Conservation (phyloP, 2,113 vertebrate genomes). For the Circaetus gallicus region DNA sequence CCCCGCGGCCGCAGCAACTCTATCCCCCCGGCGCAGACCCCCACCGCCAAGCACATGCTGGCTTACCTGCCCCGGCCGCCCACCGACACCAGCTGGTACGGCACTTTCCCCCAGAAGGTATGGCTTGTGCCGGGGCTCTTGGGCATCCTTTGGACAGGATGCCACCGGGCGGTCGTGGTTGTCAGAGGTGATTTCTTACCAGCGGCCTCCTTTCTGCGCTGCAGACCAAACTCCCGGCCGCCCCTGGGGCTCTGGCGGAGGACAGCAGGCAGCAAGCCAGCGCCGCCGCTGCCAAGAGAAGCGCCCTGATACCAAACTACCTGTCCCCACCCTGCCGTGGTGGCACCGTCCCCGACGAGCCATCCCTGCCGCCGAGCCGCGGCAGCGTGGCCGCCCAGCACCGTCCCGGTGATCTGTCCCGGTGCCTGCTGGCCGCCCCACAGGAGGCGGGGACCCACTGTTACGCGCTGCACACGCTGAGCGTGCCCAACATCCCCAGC, state of each 20-base stretch:
- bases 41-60: slow-evolving; percentile 74
- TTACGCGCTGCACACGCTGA: neutral
- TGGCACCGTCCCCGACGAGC: neutral
- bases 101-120: slow-evolving; percentile 72
- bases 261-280: neutral
- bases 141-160: neutral
- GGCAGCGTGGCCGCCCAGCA: neutral
- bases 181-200: neutral
- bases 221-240: slow-evolving; percentile 11
- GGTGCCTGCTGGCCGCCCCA: neutral
- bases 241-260: neutral
- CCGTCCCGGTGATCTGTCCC: neutral
- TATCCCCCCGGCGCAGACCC: slow-evolving; percentile 64
- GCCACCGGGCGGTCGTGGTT: neutral
- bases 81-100: slow-evolving; percentile 37
- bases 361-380: neutral
- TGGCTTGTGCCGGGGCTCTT: neutral
- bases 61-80: slow-evolving; percentile 72
- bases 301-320: slow-evolving; percentile 12
- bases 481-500: slow-evolving; percentile 33
- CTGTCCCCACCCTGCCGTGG: neutral
- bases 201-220: neutral
- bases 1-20: slow-evolving; percentile 70
- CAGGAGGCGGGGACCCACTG: neutral
- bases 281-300: slow-evolving; percentile 6